Base-by-base conservation (phyloP, 1,140 invertebrate species). In the Chironomus striatipennis region DNA sequence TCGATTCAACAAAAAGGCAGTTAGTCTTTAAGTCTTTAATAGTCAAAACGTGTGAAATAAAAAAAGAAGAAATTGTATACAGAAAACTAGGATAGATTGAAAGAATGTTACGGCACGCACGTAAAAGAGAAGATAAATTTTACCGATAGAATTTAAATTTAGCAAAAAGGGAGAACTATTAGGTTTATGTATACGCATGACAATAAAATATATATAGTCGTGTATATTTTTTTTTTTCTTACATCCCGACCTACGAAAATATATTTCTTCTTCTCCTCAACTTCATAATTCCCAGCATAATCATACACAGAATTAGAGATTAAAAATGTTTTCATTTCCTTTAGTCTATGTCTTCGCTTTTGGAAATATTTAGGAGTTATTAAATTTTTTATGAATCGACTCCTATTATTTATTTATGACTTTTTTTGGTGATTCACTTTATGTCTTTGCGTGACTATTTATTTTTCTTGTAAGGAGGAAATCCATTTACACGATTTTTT, bases 141-240 rank as follows among this genome's bases (percentile, higher is more conserved):
- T 57, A n/a, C 12, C 47, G 47, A 57, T 57, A 57, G 47, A 57
- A 57, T 57, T 57, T 57, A 57, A 57, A 57, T 57, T n/a, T 57
- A 57, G 47, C 47, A 57, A 57, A n/a, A 57, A n/a, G 24, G 24
- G 24, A 34, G n/a, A 57, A 57, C 47, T 57, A 57, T 15, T 15
- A 57, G 12, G 47, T 57, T 57, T 57, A 57, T 57, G 47, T 15
- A 34, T 57, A 57, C 47, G 47, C 47, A 57, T 57, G 47, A 57
- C 47, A 57, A 57, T 57, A n/a, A 57, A 57, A n/a, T 34, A 34
- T 34, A 34, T 34, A 34, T 34, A 34, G 24, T 34, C 24, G 24
- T 34, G 24, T 34, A 2, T 34, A 34, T 34, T 15, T 47, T 9
- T 47, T 9, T 47, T 47, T n/a, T 57, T 12, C n/a, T n/a, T 15